Evolutionary conservation across 2,113 vertebrate species (phyloP), one percentile per base, ranked within the genome.

Genomic region (Crypturellus undulatus): DNA sequence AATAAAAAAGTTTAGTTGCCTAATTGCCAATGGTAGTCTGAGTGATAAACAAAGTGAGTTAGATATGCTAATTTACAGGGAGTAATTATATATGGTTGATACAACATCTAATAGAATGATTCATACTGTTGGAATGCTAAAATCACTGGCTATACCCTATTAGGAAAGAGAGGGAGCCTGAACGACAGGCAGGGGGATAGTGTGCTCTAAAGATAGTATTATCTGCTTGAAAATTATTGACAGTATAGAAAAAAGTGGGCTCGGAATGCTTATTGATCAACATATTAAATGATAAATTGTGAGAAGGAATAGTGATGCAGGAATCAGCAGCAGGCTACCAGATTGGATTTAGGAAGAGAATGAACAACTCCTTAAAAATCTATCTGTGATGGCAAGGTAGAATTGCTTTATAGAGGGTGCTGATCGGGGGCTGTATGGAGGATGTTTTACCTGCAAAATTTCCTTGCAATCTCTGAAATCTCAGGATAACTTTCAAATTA

Each of bases 21-120:
- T 70, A 79, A 89, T 91, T 69, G 56, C 60, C 64, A 87, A 12
- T 88, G 56, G 9, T 47, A 84, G 56, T 77, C 56, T 75, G 25
- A 94, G 60, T 93, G 82, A 94, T 78, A 93, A 96, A 93, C 91
- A 95, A 92, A 91, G 84, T 67, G 60, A 85, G 62, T 93, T 85
- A 88, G 68, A 75, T 85, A 68, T 62, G 91, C 30, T 87, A 59
- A 91, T 82, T 91, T 92, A 92, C 73, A 80, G 16, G 38, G 51
- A 91, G 73, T 28, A 90, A 96, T 94, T 91, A 85, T 94, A 75
- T 83, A 67, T 63, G 36, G 88, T 91, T 95, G 91, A 26, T 77
- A 88, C 30, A 49, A 63, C 22, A 67, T 79, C 51, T 83, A 87
- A 3, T 77, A 28, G 45, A 87, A 71, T 90, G 56, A 83, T 43